Conservation (phyloP, 2,888 invertebrate species). For the Desoria tigrina region DNA sequence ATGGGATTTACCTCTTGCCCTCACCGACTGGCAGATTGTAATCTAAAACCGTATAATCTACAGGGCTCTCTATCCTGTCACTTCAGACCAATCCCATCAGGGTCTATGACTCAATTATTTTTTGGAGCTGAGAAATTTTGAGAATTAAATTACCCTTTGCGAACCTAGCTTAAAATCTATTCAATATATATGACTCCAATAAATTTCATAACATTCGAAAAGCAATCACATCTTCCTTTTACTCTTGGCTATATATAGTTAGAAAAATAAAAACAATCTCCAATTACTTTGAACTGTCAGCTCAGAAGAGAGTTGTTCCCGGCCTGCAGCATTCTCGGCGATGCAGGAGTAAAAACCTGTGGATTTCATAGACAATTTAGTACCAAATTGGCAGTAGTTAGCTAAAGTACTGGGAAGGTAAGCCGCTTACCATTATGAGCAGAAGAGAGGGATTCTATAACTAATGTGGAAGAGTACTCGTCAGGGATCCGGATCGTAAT, state of each 20-base stretch:
- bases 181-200: too few species aligned
- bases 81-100: not conserved
- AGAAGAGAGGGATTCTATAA: slow-evolving; percentile 82
- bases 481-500: slow-evolving; percentile 59
- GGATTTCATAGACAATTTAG: slow-evolving; percentile 5
- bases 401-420: not conserved
- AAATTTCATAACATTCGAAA: too few species aligned
- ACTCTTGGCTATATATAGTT: too few species aligned
- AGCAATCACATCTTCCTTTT: too few species aligned
- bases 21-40: too few species aligned
- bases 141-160: too few species aligned
- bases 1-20: not conserved
- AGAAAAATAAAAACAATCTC: not conserved
- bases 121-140: too few species aligned
- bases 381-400: slow-evolving; percentile 58
- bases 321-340: slow-evolving; percentile 82
- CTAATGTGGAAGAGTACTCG: slow-evolving; percentile 80
- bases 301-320: slow-evolving; percentile 74
- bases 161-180: too few species aligned
- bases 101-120: slow-evolving; percentile 7
- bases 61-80: not conserved
- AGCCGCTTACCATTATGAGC: slow-evolving; percentile 75
- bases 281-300: slow-evolving; percentile 75
- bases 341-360: slow-evolving; percentile 80
- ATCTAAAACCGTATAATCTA: too few species aligned